phyloP scores from a whole-genome alignment of 2,888 invertebrate species.

The Amblyteles armatorius region DNA sequence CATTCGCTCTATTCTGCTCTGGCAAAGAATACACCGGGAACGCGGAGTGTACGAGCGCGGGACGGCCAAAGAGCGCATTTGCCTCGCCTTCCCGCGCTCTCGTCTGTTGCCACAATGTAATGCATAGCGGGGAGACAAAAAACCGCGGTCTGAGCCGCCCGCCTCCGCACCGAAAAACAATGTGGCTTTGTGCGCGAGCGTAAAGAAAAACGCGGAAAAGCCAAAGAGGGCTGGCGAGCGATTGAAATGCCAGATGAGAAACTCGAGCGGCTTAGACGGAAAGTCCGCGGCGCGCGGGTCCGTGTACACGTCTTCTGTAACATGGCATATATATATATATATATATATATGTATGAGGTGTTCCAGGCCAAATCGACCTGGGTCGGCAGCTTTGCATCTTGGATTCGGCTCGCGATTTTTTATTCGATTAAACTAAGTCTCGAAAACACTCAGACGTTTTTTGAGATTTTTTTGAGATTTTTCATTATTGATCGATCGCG shows the following conservation, averaged over 20 bases:
- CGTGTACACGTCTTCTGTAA: constrained; percentile 38
- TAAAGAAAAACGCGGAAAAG: constrained; percentile 72
- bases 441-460: too few relatives aligned
- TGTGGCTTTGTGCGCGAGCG: constrained; percentile 76
- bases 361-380: too few relatives aligned
- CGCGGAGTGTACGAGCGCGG: not conserved
- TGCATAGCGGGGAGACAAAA: constrained; percentile 28
- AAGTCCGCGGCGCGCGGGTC: constrained; percentile 13
- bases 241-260: constrained; percentile 77
- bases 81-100: not conserved
- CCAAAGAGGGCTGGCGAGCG: constrained; percentile 77
- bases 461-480: too few relatives aligned
- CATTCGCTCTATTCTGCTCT: constrained; percentile 7
- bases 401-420: too few relatives aligned
- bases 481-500: too few relatives aligned
- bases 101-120: constrained; percentile 20
- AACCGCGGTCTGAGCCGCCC: constrained; percentile 64
- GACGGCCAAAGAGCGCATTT: constrained; percentile 38
- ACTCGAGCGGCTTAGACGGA: constrained; percentile 65
- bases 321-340: not conserved
- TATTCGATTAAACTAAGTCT: too few relatives aligned
- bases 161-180: constrained; percentile 73
- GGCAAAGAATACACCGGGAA: not conserved
- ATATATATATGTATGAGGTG: too few relatives aligned
- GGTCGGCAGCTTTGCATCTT: too few relatives aligned